Evolutionary conservation across 53 echinoderm and acorn worm species (phyloP).

Genomic region (Paelopatides confundens): DNA sequence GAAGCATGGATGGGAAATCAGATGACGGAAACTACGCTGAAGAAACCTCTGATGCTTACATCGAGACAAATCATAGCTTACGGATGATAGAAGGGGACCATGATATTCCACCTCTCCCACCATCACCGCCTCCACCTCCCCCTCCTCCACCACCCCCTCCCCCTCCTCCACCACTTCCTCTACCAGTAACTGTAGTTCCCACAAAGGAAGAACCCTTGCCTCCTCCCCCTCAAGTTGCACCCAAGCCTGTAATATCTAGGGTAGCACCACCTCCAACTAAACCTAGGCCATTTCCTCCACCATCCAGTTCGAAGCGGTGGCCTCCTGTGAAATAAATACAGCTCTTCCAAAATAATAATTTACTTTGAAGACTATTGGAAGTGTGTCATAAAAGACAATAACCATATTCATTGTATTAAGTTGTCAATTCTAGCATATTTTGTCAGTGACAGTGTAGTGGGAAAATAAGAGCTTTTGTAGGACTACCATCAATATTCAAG

Average conservation of each 20-base stretch:
- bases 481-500: too few relatives aligned
- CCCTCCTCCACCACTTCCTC: neutral
- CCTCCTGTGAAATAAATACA: neutral
- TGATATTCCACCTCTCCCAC: neutral
- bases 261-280: slow-evolving; percentile 14
- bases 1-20: slow-evolving; percentile 30
- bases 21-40: slow-evolving; percentile 28
- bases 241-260: neutral
- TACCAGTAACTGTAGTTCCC: neutral
- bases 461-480: too few relatives aligned
- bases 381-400: too few relatives aligned
- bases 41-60: slow-evolving; percentile 13
- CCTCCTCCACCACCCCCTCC: neutral
- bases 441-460: too few relatives aligned
- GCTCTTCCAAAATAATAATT: neutral
- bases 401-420: too few relatives aligned
- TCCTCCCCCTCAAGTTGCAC: neutral
- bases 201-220: neutral
- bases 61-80: slow-evolving; percentile 10
- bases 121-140: neutral
- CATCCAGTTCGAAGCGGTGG: slow-evolving; percentile 3
- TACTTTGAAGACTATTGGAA: neutral
- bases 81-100: neutral
- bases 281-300: slow-evolving; percentile 24
- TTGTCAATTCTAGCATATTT: too few relatives aligned